Conservation (phyloP, 1,140 invertebrate species). For the Penaeus japonicus region DNA sequence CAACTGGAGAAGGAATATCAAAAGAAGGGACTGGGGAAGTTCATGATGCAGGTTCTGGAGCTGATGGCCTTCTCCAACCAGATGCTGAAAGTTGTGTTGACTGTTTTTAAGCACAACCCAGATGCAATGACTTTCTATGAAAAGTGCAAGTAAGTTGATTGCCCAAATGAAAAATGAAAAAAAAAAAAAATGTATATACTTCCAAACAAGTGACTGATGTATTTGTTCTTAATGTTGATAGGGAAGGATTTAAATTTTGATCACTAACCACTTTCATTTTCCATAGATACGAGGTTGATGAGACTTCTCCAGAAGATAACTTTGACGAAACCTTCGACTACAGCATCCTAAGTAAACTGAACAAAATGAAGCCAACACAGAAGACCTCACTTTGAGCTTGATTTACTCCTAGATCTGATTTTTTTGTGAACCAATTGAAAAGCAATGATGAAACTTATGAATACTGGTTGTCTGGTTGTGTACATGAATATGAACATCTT, state of each 20-base stretch:
- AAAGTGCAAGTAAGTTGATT: constrained; percentile 63
- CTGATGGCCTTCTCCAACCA: constrained; percentile 75
- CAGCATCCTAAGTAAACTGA: constrained; percentile 51
- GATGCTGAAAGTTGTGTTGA: constrained; percentile 83
- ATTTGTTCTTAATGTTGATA: no score
- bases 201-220: no score
- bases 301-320: constrained; percentile 48
- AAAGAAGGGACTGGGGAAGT: constrained; percentile 79
- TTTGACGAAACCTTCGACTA: constrained; percentile 46
- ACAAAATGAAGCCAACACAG: constrained; percentile 44
- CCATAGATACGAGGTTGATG: constrained; percentile 67
- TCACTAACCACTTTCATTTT: neutral
- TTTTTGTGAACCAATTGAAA: no score
- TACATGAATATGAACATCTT: no score
- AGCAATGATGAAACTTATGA: no score
- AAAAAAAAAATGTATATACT: no score
- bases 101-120: constrained; percentile 79
- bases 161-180: no score
- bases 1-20: constrained; percentile 75
- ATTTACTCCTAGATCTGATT: no score
- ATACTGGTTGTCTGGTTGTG: no score
- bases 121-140: constrained; percentile 76
- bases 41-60: constrained; percentile 80
- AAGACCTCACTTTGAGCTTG: constrained; percentile 44
- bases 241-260: no score